Evolutionary conservation across 2,797 vertebrate genomes (phyloP).

Genomic region (Arctocebus calabarensis): DNA sequence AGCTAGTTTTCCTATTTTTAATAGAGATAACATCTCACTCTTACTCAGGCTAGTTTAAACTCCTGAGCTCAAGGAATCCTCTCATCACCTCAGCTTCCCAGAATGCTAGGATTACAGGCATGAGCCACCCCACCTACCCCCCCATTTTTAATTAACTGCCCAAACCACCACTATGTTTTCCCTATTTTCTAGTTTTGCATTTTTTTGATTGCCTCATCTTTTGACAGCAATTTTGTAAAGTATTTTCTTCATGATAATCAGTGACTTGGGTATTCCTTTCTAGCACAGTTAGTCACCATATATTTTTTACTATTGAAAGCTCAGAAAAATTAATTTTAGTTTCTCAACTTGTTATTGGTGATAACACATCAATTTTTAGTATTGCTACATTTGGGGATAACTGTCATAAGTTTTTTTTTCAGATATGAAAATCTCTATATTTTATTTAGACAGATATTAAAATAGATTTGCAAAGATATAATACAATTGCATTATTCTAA

Average conservation of each 20-base stretch:
- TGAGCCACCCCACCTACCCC: too few relatives aligned
- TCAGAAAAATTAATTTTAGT: slow-evolving; percentile 35
- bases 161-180: background rate
- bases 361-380: background rate
- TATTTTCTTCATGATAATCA: background rate
- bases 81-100: too few relatives aligned
- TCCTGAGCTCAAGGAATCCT: too few relatives aligned
- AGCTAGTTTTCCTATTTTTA: too few relatives aligned
- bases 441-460: slow-evolving; percentile 10
- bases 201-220: background rate
- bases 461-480: slow-evolving; percentile 1
- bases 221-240: background rate
- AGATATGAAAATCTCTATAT: background rate
- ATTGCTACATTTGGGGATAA: background rate
- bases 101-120: too few relatives aligned
- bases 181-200: background rate
- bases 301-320: background rate
- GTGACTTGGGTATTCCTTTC: background rate
- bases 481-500: background rate
- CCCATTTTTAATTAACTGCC: background rate
- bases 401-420: background rate
- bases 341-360: background rate
- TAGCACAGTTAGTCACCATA: background rate
- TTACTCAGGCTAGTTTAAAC: too few relatives aligned
- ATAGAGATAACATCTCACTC: too few relatives aligned